These are phyloP conservation scores for Rhyacophila evoluta DNA, from an alignment of 2,888 invertebrate genomes.

Conservation along the genomic window DNA sequence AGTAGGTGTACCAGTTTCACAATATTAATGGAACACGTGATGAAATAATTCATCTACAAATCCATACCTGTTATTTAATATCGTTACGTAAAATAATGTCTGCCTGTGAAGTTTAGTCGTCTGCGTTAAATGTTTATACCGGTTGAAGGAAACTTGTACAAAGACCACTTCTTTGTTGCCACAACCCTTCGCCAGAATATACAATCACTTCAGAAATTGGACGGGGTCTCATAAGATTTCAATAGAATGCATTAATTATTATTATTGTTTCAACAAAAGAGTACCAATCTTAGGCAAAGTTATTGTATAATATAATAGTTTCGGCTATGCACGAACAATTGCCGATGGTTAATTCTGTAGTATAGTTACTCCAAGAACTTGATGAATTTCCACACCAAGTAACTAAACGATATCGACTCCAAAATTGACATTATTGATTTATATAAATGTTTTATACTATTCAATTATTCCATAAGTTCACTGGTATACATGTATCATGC, in stretches of 20 bases:
- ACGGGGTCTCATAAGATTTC: constrained; percentile 2
- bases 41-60: too few relatives aligned
- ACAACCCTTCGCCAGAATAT: not conserved
- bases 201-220: constrained; percentile 24
- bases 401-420: not conserved
- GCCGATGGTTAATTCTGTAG: not conserved
- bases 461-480: too few relatives aligned
- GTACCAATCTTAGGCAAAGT: not conserved
- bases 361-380: not conserved
- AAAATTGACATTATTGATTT: too few relatives aligned
- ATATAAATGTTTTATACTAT: too few relatives aligned
- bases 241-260: constrained; percentile 22
- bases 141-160: not conserved
- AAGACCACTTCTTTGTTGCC: constrained; percentile 10
- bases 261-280: constrained; percentile 12
- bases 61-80: too few relatives aligned
- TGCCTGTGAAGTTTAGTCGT: not conserved
- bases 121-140: not conserved
- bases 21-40: too few relatives aligned
- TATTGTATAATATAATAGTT: constrained; percentile 24
- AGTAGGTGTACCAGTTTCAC: too few relatives aligned
- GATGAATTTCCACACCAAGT: not conserved
- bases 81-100: not conserved
- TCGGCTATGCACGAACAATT: constrained; percentile 1
- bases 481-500: too few relatives aligned